Conservation (phyloP, 2,113 vertebrate genomes). For the Anhinga anhinga region DNA sequence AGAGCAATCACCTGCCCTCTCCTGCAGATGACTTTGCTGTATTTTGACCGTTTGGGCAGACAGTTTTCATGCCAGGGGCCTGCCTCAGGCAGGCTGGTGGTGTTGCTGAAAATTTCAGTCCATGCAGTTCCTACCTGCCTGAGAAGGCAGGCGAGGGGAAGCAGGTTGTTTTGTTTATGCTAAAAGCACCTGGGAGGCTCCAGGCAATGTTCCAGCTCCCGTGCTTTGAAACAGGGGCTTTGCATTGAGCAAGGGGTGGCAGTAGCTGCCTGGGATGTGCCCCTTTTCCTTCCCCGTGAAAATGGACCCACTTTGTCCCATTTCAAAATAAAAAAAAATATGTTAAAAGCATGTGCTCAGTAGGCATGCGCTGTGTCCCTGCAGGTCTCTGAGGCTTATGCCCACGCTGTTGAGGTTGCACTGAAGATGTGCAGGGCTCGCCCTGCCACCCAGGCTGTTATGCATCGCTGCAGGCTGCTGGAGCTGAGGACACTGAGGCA, state of each 20-base stretch:
- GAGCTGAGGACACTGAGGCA: background rate
- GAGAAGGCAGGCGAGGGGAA: background rate
- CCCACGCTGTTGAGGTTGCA: background rate
- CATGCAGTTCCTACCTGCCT: background rate
- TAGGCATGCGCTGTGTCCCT: fast-evolving
- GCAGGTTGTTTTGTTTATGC: background rate
- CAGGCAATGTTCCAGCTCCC: background rate
- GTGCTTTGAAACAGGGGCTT: background rate
- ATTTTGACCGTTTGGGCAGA: fast-evolving
- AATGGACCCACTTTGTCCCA: background rate
- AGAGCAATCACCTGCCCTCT: background rate
- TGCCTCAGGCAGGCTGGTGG: background rate
- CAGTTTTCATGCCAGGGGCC: background rate
- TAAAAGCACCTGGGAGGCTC: background rate
- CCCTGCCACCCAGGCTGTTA: background rate
- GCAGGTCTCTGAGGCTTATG: background rate
- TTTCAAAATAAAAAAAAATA: fast-evolving
- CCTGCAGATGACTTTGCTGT: fast-evolving
- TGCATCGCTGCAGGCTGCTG: background rate
- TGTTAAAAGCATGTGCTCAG: background rate
- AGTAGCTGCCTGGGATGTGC: background rate
- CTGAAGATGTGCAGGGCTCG: background rate
- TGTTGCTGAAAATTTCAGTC: background rate
- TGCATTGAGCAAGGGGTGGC: background rate
- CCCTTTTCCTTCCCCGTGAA: background rate